Evolutionary conservation across 2,113 vertebrate genomes (phyloP).

Genomic region (Paramormyrops kingsleyae): DNA sequence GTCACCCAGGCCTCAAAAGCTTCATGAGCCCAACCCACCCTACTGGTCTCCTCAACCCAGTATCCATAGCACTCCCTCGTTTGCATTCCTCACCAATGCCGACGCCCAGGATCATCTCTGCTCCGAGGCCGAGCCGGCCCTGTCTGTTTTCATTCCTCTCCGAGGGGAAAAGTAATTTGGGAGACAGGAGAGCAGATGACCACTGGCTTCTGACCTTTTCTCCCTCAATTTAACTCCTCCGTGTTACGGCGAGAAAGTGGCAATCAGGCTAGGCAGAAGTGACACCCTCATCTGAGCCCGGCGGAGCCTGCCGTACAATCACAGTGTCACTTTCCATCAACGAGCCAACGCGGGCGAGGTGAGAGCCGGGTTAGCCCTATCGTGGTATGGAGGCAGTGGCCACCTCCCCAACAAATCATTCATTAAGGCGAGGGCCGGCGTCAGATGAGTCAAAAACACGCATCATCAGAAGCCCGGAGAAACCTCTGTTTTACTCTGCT

Average conservation of each 20-base stretch:
- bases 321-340: conserved; percentile 61
- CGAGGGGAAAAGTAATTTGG: conserved; percentile 55
- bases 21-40: neutral
- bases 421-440: conserved; percentile 2
- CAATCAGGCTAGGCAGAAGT: conserved; percentile 61
- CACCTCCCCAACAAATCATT: conserved; percentile 18
- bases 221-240: conserved; percentile 69
- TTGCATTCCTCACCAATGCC: conserved; percentile 42
- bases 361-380: conserved; percentile 28
- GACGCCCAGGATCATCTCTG: conserved; percentile 42
- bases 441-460: neutral
- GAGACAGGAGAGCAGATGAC: conserved; percentile 64
- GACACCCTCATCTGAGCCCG: conserved; percentile 69
- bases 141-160: conserved; percentile 69
- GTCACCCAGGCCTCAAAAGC: neutral
- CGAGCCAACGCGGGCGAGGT: conserved; percentile 28
- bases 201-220: conserved; percentile 75
- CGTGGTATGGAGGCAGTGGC: conserved; percentile 15
- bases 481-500: neutral
- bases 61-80: conserved; percentile 17
- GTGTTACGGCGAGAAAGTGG: conserved; percentile 51
- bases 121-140: conserved; percentile 47
- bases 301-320: conserved; percentile 49
- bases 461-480: neutral
- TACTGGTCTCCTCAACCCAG: neutral